Conservation (phyloP, 2,113 vertebrate genomes). For the Chaetodon auriga region DNA sequence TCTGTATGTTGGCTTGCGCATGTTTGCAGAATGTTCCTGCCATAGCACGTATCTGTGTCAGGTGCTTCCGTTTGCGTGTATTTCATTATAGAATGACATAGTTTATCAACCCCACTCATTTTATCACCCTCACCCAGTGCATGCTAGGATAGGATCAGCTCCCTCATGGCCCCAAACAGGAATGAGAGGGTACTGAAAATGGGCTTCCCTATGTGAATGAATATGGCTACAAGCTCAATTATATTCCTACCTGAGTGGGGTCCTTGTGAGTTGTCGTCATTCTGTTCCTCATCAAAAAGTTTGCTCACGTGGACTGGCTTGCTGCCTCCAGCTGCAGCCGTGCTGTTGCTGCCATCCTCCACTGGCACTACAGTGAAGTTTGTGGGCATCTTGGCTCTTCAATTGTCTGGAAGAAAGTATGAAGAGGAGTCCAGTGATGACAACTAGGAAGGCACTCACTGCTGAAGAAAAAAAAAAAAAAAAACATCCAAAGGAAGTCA, state of each 20-base stretch:
- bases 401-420: slow-evolving; percentile 7
- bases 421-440: neutral
- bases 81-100: slow-evolving; percentile 14
- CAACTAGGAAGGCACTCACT: neutral
- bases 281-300: slow-evolving; percentile 50
- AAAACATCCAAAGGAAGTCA: slow-evolving; percentile 9
- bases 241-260: slow-evolving; percentile 57
- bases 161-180: neutral
- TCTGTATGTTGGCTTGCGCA: neutral
- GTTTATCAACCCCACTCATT: slow-evolving; percentile 2
- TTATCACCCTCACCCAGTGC: neutral
- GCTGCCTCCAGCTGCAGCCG: slow-evolving; percentile 12
- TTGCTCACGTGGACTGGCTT: slow-evolving; percentile 57
- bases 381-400: slow-evolving; percentile 73
- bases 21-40: slow-evolving; percentile 25
- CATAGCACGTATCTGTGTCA: slow-evolving; percentile 44
- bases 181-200: neutral
- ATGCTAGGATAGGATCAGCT: neutral
- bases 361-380: slow-evolving; percentile 82
- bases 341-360: slow-evolving; percentile 55
- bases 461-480: neutral
- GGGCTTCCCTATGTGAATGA: neutral
- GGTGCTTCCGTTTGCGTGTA: neutral
- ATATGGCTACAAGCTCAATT: neutral
- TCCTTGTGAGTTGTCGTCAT: slow-evolving; percentile 36